A percentile compares a stretch with the other conserved stretches of the same genome.
Evolutionary conservation across 1,140 invertebrate species (phyloP).

Genomic region (Hypothenemus hampei): DNA sequence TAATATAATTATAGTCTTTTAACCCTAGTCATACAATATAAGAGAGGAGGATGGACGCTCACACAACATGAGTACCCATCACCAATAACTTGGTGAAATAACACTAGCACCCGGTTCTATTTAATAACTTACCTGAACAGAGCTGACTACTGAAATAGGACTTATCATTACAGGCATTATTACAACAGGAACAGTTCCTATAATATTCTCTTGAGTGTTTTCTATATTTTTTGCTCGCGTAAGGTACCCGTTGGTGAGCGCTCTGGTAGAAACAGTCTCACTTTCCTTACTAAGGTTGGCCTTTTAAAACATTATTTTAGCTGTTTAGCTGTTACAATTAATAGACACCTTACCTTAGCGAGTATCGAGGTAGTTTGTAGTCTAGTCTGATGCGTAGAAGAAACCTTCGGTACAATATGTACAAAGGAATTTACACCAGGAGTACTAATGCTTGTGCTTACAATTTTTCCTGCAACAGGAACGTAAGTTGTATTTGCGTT

Average conservation of each 20-base stretch:
- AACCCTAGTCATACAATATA: too few species aligned
- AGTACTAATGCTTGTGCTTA: slow-evolving; percentile 16
- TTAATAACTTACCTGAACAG: slow-evolving; percentile 32
- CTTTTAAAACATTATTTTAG: too few species aligned
- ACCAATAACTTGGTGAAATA: too few species aligned
- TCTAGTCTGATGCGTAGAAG: slow-evolving; percentile 15
- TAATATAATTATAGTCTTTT: too few species aligned
- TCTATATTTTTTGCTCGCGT: slow-evolving; percentile 21
- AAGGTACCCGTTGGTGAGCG: slow-evolving; percentile 22
- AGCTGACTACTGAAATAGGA: slow-evolving; percentile 33
- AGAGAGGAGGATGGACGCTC: too few species aligned
- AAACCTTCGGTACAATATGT: slow-evolving; percentile 21
- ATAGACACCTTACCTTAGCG: slow-evolving; percentile 24
- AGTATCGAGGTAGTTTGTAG: slow-evolving; percentile 25
- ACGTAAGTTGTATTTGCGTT: slow-evolving; percentile 26
- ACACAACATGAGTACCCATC: too few species aligned
- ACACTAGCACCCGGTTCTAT: too few species aligned
- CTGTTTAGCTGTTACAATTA: too few species aligned
- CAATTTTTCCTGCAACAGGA: slow-evolving; percentile 24
- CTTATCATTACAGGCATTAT: slow-evolving; percentile 29
- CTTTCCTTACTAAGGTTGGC: too few species aligned
- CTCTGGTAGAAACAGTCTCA: background rate
- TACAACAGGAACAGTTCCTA: slow-evolving; percentile 30
- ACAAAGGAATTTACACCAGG: slow-evolving; percentile 20
- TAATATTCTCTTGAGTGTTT: slow-evolving; percentile 22